Evolutionary conservation across 2,888 invertebrate species (phyloP), one percentile per base, ranked within the genome.

Genomic region (Druceiella hillmani): DNA sequence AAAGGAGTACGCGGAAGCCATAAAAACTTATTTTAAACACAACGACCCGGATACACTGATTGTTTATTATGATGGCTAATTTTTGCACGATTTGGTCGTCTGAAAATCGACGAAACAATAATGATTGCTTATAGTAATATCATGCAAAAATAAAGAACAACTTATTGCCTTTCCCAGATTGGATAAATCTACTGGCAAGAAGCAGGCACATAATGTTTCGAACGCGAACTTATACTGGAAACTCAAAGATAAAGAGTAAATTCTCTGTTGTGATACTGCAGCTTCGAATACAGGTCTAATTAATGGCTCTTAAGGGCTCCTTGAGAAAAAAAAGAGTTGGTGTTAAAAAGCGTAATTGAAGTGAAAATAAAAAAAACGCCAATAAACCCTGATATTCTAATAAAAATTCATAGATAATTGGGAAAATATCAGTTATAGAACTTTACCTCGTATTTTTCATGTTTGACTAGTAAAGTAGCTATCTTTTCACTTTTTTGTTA

Each of bases 111-210:
- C n/a, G n/a, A n/a, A n/a, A n/a, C n/a, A n/a, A n/a, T n/a, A n/a
- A n/a, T n/a, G n/a, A n/a, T n/a, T n/a, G n/a, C n/a, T n/a, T n/a
- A n/a, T n/a, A n/a, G n/a, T n/a, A n/a, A n/a, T n/a, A n/a, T n/a
- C n/a, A n/a, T n/a, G n/a, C n/a, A n/a, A n/a, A n/a, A n/a, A n/a
- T n/a, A n/a, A n/a, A n/a, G n/a, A 51, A 49, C 47, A 55, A 51
- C 47, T 53, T 35, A 30, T 54, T 40, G 50, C 49, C 40, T 50
- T 55, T 36, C 50, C 53, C 17, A 50, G 43, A 46, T 35, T 54
- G 37, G 48, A 52, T 3, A 50, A 34, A 33, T 50, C 49, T 39
- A 40, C 47, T 4, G 48, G 46, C 6, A 46, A 37, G 11, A 45
- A 49, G 16, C 49, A 50, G 40, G 46, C 46, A 14, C 28, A 43